Percentiles rank a stretch among this genome's conserved stretches.
Evolutionary conservation across 2,797 vertebrate genomes (phyloP).

Genomic region (Arnoldichthys spilopterus): DNA sequence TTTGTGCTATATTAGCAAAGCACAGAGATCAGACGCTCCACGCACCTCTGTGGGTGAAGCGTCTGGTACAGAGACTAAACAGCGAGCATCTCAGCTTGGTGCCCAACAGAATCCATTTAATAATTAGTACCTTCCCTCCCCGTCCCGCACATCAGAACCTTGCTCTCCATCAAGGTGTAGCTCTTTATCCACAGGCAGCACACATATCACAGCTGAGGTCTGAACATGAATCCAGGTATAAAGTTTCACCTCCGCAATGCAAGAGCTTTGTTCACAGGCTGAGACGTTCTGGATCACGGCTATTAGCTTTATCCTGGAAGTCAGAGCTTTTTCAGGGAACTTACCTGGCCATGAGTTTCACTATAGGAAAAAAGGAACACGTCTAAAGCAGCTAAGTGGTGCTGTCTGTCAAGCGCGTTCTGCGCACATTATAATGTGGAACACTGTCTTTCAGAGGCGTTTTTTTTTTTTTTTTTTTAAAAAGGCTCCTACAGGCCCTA

Average conservation of each 20-base stretch:
- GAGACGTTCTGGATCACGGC: background rate
- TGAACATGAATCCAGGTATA: background rate
- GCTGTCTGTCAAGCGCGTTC: constrained; percentile 36
- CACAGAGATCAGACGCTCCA: background rate
- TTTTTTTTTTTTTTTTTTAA: too few relatives aligned
- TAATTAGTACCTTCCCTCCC: background rate
- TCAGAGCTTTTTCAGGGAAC: background rate
- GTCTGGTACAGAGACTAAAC: background rate
- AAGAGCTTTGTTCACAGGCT: background rate
- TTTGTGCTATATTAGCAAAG: background rate
- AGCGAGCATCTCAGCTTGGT: background rate
- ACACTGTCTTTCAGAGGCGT: constrained; percentile 20
- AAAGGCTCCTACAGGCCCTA: constrained; percentile 70
- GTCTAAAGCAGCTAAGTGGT: constrained; percentile 12
- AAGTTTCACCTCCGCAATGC: background rate
- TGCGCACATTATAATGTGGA: constrained; percentile 35
- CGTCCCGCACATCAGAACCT: constrained; percentile 3
- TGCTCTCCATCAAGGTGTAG: constrained; percentile 27
- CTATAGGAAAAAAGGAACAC: background rate
- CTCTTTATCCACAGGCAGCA: constrained; percentile 15
- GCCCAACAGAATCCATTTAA: background rate
- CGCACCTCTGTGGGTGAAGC: background rate
- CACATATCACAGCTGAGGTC: constrained; percentile 16
- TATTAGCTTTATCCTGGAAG: background rate
- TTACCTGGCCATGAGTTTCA: background rate